Percentiles rank a stretch among this genome's conserved stretches.
These are phyloP conservation scores for Drosophila ogumai DNA, from an alignment of 1,140 invertebrate species.

Conservation along the genomic window DNA sequence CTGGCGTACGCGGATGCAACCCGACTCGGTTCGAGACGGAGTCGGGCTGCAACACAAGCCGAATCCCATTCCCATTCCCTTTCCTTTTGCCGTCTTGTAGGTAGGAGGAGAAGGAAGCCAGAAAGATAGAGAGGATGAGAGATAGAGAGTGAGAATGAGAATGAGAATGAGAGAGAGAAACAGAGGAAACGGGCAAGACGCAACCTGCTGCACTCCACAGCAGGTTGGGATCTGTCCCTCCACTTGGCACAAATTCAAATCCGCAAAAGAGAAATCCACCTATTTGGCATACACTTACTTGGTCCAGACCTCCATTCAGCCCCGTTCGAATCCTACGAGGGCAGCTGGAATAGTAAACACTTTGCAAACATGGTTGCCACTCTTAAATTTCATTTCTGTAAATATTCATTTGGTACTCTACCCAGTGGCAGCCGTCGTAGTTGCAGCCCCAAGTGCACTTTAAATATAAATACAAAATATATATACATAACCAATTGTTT, in stretches of 20 bases:
- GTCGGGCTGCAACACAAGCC: conserved; percentile 5
- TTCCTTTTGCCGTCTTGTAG: conserved; percentile 5
- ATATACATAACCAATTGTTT: not conserved
- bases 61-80: not conserved
- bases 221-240: conserved; percentile 7
- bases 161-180: not conserved
- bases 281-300: conserved; percentile 9
- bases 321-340: not conserved
- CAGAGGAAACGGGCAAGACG: not conserved
- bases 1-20: conserved; percentile 1
- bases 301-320: not conserved
- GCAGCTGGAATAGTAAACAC: not conserved
- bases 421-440: conserved; percentile 11
- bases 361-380: conserved; percentile 12
- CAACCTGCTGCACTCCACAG: conserved; percentile 34
- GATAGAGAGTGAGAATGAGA: not conserved
- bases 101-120: conserved; percentile 8
- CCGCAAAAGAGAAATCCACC: conserved; percentile 26
- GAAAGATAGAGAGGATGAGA: not conserved
- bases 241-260: conserved; percentile 27
- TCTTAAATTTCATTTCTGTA: not conserved
- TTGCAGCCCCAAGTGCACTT: conserved; percentile 16
- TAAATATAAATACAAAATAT: conserved; percentile 3
- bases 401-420: conserved; percentile 2
- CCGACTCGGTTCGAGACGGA: not conserved